Percentiles rank a stretch among this genome's conserved stretches.
These are phyloP conservation scores for Origma solitaria DNA, from an alignment of 2,113 vertebrate genomes.

Conservation along the genomic window DNA sequence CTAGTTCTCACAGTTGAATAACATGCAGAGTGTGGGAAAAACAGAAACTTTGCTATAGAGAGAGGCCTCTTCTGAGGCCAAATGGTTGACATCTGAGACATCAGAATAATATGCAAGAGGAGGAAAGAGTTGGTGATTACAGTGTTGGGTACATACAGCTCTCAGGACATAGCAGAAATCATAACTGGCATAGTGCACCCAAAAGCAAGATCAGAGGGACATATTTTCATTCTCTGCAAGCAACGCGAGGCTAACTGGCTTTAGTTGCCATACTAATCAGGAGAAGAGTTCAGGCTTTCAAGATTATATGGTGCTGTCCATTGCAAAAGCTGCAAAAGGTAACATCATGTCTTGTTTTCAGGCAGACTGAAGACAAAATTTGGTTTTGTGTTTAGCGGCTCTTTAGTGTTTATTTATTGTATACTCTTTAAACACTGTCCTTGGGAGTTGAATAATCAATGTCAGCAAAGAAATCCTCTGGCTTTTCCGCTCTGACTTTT, in stretches of 20 bases:
- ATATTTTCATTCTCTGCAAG: not conserved
- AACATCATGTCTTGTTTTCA: not conserved
- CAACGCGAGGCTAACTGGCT: not conserved
- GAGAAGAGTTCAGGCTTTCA: not conserved
- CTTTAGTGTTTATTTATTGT: not conserved
- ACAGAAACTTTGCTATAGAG: not conserved
- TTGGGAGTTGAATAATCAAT: not conserved
- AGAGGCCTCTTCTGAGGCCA: not conserved
- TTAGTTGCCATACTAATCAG: not conserved
- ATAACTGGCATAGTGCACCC: not conserved
- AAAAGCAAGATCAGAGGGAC: not conserved
- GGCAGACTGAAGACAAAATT: not conserved
- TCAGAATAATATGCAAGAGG: not conserved
- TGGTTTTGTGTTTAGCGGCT: no score
- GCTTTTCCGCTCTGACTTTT: not conserved
- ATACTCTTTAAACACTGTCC: not conserved
- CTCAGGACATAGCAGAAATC: not conserved
- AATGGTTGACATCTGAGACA: not conserved
- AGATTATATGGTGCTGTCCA: fast-evolving
- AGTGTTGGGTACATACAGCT: not conserved
- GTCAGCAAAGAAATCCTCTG: not conserved
- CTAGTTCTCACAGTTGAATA: not conserved
- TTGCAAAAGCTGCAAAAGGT: not conserved
- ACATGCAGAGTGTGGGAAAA: not conserved
- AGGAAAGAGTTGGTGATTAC: not conserved